Evolutionary conservation across 1,140 invertebrate species (phyloP).

Genomic region (Ceratina japonica): DNA sequence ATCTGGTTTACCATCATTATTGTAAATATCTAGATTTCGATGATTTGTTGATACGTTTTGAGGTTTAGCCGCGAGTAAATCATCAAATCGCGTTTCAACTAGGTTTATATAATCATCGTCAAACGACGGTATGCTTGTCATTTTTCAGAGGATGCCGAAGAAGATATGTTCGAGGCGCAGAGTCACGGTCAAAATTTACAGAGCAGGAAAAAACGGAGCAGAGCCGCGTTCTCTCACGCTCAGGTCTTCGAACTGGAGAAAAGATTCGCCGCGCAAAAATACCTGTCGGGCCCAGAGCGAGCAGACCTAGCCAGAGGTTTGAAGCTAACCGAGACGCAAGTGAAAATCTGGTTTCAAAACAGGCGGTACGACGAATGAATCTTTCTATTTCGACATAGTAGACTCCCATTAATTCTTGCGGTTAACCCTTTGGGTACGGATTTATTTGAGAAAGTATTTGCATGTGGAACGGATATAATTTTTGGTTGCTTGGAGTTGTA

Average conservation of each 20-base stretch:
- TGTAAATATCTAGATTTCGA: too few species aligned
- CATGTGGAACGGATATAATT: too few species aligned
- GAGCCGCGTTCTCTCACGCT: slow-evolving; percentile 97
- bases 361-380: slow-evolving; percentile 67
- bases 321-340: slow-evolving; percentile 95
- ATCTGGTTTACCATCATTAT: too few species aligned
- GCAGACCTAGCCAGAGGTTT: slow-evolving; percentile 94
- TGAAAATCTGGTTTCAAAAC: slow-evolving; percentile 82
- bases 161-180: slow-evolving; percentile 75
- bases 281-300: slow-evolving; percentile 96
- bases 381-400: too few species aligned
- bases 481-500: too few species aligned
- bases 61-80: too few species aligned
- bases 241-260: slow-evolving; percentile 96
- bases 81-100: too few species aligned
- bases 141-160: slow-evolving; percentile 76
- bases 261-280: slow-evolving; percentile 95
- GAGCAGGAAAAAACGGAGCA: slow-evolving; percentile 93
- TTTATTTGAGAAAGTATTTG: too few species aligned
- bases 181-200: slow-evolving; percentile 72
- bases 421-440: too few species aligned
- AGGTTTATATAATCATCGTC: neutral
- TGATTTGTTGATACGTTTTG: too few species aligned
- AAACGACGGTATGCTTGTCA: neutral
- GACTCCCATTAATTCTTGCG: too few species aligned